Evolutionary conservation across 2,113 vertebrate species (phyloP), one percentile per base, ranked within the genome.

Genomic region (Bettongia penicillata): DNA sequence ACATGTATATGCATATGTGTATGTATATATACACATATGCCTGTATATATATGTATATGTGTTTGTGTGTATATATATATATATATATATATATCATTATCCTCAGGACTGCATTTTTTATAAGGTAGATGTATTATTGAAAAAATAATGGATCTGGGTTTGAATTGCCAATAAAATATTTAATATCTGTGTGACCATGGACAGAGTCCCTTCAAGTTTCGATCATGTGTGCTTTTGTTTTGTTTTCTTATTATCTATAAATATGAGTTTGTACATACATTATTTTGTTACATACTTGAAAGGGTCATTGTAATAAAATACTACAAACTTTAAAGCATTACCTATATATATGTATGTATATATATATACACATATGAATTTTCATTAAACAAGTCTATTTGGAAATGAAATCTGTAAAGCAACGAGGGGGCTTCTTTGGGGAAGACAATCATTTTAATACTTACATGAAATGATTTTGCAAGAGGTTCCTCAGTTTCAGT

Each of bases 401-500:
- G 23, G 23, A 47, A 92, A 95, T 53, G 77, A 95, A 90, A 24
- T 52, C 1, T 93, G 5, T 92, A 24, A 93, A 50, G 96, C 23
- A 37, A 37, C 5, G 5, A 92, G 22, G 89, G 25, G 43, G 37
- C 0, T 68, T 47, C 91, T 94, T 57, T 91, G 37, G 61, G 6
- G 16, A 77, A 77, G 37, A 77, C 16, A n/a, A 77, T 77, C 61
- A 77, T 77, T 77, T 77, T 77, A 77, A n/a, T n/a, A 77, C 61
- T 77, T 77, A 77, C 4, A n/a, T 77, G 14, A 1, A 77, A n/a
- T n/a, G 37, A 77, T 77, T 95, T 94, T 94, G 89, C 50, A 91
- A 97, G 93, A 98, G 96, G 10, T 90, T 53, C 23, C 14, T 95
- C 90, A 91, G 11, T 57, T 98, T 93, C 92, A 93, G 84, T 93